These are phyloP conservation scores for Oncopeltus fasciatus DNA, from an alignment of 1,140 invertebrate genomes.

Conservation along the genomic window DNA sequence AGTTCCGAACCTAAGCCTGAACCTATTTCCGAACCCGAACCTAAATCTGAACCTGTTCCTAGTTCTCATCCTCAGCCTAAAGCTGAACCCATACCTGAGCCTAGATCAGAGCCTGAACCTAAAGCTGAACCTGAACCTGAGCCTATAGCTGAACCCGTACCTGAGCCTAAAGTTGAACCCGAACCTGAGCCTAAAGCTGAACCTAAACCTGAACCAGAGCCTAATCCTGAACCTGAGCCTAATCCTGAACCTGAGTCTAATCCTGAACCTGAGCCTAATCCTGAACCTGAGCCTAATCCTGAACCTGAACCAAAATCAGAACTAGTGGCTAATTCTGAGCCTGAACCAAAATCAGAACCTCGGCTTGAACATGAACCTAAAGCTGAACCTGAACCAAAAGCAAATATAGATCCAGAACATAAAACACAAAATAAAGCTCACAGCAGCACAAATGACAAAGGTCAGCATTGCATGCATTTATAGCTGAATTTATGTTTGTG, in stretches of 20 bases:
- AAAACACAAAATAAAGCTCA: constrained; percentile 26
- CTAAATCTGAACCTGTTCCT: neutral
- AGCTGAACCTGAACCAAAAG: constrained; percentile 34
- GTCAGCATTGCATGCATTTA: too few species aligned
- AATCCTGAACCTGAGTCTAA: constrained; percentile 26
- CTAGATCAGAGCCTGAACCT: neutral
- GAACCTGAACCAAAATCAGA: constrained; percentile 33
- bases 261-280: constrained; percentile 31
- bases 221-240: constrained; percentile 29
- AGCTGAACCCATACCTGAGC: neutral
- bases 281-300: constrained; percentile 35
- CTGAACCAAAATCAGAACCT: constrained; percentile 31
- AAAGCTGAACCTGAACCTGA: neutral
- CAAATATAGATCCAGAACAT: constrained; percentile 29
- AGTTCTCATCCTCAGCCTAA: neutral
- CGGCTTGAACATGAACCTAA: constrained; percentile 29
- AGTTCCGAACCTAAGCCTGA: neutral
- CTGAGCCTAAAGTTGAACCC: too few species aligned
- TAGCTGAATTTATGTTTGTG: too few species aligned
- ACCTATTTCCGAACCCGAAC: neutral
- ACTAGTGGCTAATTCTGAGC: constrained; percentile 30
- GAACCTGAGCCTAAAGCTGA: too few species aligned
- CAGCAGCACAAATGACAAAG: too few species aligned
- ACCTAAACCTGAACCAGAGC: too few species aligned
- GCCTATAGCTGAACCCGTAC: too few species aligned